A percentile compares a stretch with the other conserved stretches of the same genome.
Evolutionary conservation across 1,140 invertebrate genomes (phyloP).

Genomic region (Papilio polyxenes): DNA sequence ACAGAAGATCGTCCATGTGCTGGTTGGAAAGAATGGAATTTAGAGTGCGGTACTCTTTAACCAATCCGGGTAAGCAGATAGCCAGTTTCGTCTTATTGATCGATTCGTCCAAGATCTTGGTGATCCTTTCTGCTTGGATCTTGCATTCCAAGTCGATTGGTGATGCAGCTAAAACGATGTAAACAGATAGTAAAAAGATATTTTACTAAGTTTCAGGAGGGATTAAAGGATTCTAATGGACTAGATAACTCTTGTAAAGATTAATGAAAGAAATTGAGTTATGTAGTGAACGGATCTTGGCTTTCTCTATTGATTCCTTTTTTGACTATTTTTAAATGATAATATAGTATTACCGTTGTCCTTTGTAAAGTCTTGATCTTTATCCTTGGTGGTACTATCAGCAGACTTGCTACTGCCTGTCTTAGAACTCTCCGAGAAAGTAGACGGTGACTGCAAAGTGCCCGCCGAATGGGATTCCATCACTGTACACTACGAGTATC

Average conservation of each 20-base stretch:
- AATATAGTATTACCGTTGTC: constrained; percentile 60
- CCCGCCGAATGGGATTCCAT: constrained; percentile 67
- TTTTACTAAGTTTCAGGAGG: no score
- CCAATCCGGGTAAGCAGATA: constrained; percentile 66
- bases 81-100: constrained; percentile 73
- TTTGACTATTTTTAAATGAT: neutral
- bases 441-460: constrained; percentile 65
- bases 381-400: constrained; percentile 42
- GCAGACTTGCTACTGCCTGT: constrained; percentile 60
- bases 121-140: constrained; percentile 77
- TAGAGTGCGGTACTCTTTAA: constrained; percentile 66
- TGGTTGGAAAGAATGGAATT: constrained; percentile 55
- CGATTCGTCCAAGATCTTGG: constrained; percentile 72
- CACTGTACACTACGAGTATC: neutral
- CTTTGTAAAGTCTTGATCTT: constrained; percentile 63
- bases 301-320: no score
- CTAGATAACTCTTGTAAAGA: no score
- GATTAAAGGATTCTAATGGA: no score
- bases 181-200: no score
- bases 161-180: constrained; percentile 65
- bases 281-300: no score
- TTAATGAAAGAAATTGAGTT: no score
- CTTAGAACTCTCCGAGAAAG: constrained; percentile 62
- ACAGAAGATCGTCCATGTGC: constrained; percentile 71
- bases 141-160: constrained; percentile 77